Percentiles rank a stretch among this genome's conserved stretches.
Evolutionary conservation across 2,113 vertebrate species (phyloP).

Genomic region (Xenopus laevis): DNA sequence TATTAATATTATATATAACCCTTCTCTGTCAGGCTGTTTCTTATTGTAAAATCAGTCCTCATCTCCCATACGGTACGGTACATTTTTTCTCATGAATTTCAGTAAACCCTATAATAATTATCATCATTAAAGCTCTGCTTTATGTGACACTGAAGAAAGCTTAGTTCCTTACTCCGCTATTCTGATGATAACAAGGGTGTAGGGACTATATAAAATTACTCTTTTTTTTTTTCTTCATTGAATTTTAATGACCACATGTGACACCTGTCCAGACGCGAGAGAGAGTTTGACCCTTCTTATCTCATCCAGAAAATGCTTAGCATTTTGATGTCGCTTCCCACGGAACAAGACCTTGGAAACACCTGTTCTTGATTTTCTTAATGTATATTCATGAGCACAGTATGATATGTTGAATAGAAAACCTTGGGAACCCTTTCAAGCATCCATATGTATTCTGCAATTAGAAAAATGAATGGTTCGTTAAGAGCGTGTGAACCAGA

Average conservation of each 20-base stretch:
- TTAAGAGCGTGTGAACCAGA: slow-evolving; percentile 42
- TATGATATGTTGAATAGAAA: slow-evolving; percentile 42
- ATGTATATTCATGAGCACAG: slow-evolving; percentile 46
- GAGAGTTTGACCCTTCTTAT: slow-evolving; percentile 40
- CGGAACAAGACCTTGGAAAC: slow-evolving; percentile 40
- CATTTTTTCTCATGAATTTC: slow-evolving; percentile 21
- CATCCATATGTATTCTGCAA: slow-evolving; percentile 44
- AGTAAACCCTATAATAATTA: slow-evolving; percentile 44
- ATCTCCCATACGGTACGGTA: slow-evolving; percentile 21
- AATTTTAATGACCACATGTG: slow-evolving; percentile 40
- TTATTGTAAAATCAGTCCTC: slow-evolving; percentile 16
- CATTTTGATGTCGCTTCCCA: slow-evolving; percentile 42
- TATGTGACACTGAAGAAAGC: slow-evolving; percentile 25
- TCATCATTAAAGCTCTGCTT: slow-evolving; percentile 40
- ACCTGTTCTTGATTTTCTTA: slow-evolving; percentile 44
- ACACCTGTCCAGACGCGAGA: slow-evolving; percentile 37
- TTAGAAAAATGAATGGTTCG: slow-evolving; percentile 45
- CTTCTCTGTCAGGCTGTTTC: slow-evolving; percentile 17
- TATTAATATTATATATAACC: slow-evolving; percentile 37
- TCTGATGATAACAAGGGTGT: slow-evolving; percentile 27
- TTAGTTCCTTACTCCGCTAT: slow-evolving; percentile 4
- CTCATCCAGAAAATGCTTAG: slow-evolving; percentile 36
- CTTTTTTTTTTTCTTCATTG: slow-evolving; percentile 21
- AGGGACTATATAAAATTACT: neutral
- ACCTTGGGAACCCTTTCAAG: slow-evolving; percentile 42